Base-by-base conservation (phyloP, 2,113 vertebrate genomes). In the Dermatemys mawii region DNA sequence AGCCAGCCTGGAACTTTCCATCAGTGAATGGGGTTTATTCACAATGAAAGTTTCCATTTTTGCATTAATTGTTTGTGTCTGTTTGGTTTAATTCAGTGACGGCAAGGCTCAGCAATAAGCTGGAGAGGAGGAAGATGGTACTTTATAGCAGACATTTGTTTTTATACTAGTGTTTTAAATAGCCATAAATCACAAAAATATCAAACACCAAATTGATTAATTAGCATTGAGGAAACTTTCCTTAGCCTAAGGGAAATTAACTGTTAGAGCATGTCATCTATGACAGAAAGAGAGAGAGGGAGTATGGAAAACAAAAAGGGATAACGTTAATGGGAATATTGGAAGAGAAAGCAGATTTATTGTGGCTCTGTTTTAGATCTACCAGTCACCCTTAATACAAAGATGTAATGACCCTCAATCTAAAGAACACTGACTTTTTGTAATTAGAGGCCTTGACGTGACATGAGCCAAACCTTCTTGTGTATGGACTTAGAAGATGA, bases 101-200 rank as follows among this genome's bases (percentile, higher is more conserved):
- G 53, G 38, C 35, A 32, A 89, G 41, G 49, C 73, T 73, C 46
- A 29, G 82, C 14, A 53, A 51, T 48, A 22, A 92, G 32, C 83
- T 81, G n/a, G 78, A 70, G 93, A 86, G 14, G 54, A 89, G 75
- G 70, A 78, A 4, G 6, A 51, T 32, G 41, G 38, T 41, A 54
- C 46, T 51, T 44, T 51, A 44, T 91, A 63, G 86, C 79, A 91
- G 55, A 90, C 35, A 4, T 93, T 92, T 83, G 35, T 94, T 92
- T 94, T 83, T 55, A 91, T 48, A 95, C 50, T 10, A 63, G 86
- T 92, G 22, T 78, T 55, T 79, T 54, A 90, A 93, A 89, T 87
- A 94, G 51, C 48, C 78, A 80, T 95, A 90, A 93, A 96, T 91
- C 86, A 95, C 49, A 81, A 85, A 92, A 96, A 95, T 55, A 83